Conservation (phyloP, 2,797 vertebrate genomes). For the Bryconaethiops microstoma region DNA sequence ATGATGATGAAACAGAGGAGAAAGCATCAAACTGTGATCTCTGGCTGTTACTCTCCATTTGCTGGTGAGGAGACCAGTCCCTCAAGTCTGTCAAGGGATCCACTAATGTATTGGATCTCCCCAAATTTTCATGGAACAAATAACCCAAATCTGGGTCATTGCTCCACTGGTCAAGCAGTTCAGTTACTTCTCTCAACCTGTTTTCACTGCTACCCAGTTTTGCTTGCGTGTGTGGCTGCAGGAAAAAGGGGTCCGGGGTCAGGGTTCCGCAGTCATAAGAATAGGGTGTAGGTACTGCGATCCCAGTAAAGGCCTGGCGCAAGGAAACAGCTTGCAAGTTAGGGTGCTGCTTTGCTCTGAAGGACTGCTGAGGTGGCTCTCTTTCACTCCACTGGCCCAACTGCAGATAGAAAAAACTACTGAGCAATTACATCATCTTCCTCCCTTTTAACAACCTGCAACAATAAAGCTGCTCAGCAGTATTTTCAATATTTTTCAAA, state of each 20-base stretch:
- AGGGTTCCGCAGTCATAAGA: conserved; percentile 46
- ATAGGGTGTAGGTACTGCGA: conserved; percentile 16
- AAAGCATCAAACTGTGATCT: background rate
- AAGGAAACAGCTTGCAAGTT: conserved; percentile 10
- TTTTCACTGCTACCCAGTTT: conserved; percentile 43
- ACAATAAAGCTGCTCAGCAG: no score
- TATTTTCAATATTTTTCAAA: no score
- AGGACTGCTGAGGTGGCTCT: conserved; percentile 10
- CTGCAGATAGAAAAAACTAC: conserved; percentile 29
- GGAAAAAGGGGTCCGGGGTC: conserved; percentile 27
- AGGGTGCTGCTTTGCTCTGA: conserved; percentile 8
- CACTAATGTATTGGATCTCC: conserved; percentile 40
- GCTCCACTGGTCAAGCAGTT: conserved; percentile 55
- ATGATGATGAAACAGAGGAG: conserved; percentile 42
- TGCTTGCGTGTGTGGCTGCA: conserved; percentile 43
- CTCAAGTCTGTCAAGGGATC: conserved; percentile 16
- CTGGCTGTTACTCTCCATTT: conserved; percentile 18
- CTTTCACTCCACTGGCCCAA: conserved; percentile 21
- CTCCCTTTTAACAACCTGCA: background rate
- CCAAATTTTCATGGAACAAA: conserved; percentile 45
- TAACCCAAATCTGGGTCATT: conserved; percentile 53
- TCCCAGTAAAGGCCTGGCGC: background rate
- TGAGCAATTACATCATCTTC: background rate
- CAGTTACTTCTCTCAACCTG: conserved; percentile 39
- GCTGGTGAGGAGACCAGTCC: conserved; percentile 14